A percentile compares a stretch with the other conserved stretches of the same genome.
Conservation (phyloP, 2,797 vertebrate genomes). For the Emys orbicularis region DNA sequence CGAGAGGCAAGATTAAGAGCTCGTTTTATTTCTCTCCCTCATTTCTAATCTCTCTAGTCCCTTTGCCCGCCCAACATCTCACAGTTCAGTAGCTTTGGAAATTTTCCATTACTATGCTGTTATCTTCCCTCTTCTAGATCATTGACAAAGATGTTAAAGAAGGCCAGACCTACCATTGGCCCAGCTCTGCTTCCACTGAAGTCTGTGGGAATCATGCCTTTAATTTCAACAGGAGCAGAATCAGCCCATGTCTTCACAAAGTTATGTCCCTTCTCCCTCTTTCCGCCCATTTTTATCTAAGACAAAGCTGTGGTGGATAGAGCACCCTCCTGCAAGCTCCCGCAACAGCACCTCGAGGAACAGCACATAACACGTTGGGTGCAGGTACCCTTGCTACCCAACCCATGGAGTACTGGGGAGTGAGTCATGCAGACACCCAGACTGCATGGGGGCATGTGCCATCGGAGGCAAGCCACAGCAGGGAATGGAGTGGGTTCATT, state of each 20-base stretch:
- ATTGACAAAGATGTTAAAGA: neutral
- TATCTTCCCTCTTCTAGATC: neutral
- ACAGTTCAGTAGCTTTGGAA: neutral
- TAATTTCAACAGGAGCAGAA: neutral
- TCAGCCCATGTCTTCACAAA: neutral
- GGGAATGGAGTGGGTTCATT: neutral
- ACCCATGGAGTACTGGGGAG: fast-evolving
- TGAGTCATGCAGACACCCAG: neutral
- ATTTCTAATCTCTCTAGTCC: neutral
- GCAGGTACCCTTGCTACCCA: neutral
- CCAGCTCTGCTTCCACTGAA: neutral
- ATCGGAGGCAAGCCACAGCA: neutral
- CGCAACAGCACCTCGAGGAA: fast-evolving
- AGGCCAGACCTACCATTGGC: neutral
- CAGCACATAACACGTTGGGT: neutral
- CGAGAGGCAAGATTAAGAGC: neutral
- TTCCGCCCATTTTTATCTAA: neutral
- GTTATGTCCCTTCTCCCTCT: neutral
- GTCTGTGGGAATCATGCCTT: neutral
- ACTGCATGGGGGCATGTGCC: fast-evolving
- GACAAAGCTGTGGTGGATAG: neutral
- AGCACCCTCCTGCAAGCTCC: neutral
- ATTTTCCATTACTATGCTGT: neutral
- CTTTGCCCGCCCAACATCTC: neutral
- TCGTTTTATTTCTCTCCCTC: neutral